Evolutionary conservation across 2,797 vertebrate species (phyloP).

Genomic region (Melanotaenia nigrans): DNA sequence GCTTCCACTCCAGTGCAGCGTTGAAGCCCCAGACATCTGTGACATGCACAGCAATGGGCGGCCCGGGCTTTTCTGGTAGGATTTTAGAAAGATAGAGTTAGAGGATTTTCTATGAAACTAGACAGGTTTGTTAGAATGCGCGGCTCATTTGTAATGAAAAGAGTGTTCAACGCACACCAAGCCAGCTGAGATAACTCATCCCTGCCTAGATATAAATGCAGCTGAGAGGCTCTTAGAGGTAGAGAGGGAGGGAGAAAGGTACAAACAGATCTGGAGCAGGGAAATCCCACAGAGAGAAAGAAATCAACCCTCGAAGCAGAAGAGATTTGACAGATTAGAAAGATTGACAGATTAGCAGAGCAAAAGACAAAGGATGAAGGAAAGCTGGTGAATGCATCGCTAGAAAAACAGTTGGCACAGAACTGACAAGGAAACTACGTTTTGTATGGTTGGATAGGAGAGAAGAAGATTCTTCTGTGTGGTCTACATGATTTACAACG

Average conservation of each 20-base stretch:
- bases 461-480: conserved; percentile 58
- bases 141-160: not conserved
- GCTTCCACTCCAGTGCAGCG: conserved; percentile 89
- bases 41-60: conserved; percentile 81
- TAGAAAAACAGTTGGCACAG: conserved; percentile 30
- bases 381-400: conserved; percentile 29
- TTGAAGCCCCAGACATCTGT: conserved; percentile 93
- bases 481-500: conserved; percentile 25
- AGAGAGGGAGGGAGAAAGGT: conserved; percentile 15
- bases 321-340: conserved; percentile 47
- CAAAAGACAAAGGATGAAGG: conserved; percentile 52
- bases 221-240: conserved; percentile 17
- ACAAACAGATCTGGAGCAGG: conserved; percentile 40
- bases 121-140: conserved; percentile 7
- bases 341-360: conserved; percentile 59
- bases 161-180: not conserved
- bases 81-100: conserved; percentile 13
- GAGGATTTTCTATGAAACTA: conserved; percentile 21
- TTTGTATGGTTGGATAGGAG: conserved; percentile 33
- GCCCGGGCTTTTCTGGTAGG: conserved; percentile 87
- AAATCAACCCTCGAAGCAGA: conserved; percentile 34
- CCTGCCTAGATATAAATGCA: conserved; percentile 19
- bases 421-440: conserved; percentile 49
- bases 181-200: conserved; percentile 20
- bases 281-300: conserved; percentile 40